These are phyloP conservation scores for Chlorospingus flavigularis DNA, from an alignment of 2,797 vertebrate species.

Conservation along the genomic window DNA sequence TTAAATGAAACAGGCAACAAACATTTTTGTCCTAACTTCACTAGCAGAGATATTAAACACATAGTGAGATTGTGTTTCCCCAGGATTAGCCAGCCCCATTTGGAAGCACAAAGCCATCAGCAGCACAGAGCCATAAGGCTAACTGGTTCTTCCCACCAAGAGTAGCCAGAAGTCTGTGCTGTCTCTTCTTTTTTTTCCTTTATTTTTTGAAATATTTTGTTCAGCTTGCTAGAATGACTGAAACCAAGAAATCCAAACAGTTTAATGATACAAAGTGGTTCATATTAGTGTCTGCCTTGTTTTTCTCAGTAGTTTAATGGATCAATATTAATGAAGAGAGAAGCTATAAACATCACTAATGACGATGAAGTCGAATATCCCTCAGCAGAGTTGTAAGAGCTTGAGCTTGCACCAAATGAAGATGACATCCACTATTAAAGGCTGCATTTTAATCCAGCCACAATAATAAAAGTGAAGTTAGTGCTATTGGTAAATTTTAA, in stretches of 20 bases:
- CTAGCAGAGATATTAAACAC: background rate
- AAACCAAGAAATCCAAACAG: conserved; percentile 64
- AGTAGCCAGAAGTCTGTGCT: background rate
- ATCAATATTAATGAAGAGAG: conserved; percentile 78
- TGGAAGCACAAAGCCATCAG: background rate
- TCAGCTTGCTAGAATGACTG: background rate
- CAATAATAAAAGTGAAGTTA: conserved; percentile 78
- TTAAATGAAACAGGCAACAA: background rate
- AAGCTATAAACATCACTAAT: conserved; percentile 75
- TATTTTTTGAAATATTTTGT: conserved; percentile 39
- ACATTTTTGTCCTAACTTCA: background rate
- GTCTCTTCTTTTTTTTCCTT: background rate
- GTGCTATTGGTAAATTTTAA: conserved; percentile 85
- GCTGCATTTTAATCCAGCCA: conserved; percentile 76
- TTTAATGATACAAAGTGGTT: conserved; percentile 69
- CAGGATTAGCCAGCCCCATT: background rate
- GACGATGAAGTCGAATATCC: conserved; percentile 69
- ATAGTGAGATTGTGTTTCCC: background rate
- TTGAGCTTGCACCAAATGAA: conserved; percentile 54
- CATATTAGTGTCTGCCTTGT: conserved; percentile 69
- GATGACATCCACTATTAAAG: conserved; percentile 69
- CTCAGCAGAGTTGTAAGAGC: background rate
- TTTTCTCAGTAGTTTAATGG: conserved; percentile 66
- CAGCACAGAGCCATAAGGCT: background rate
- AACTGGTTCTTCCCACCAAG: background rate